Base-by-base conservation (phyloP, 2,888 invertebrate species). In the Xestia xanthographa region DNA sequence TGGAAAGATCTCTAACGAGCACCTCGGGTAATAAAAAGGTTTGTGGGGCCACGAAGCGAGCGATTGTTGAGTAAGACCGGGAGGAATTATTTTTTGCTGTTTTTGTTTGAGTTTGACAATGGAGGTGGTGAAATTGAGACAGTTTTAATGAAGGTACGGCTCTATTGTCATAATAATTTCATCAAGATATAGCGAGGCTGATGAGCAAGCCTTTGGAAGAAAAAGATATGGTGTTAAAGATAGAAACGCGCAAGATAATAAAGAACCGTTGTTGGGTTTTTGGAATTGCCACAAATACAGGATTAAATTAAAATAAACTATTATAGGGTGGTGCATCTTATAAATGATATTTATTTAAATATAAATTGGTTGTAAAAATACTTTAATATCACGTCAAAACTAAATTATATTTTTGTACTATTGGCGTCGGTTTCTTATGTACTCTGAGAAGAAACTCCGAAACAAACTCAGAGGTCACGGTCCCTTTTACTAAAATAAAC, bases 1-100 rank as follows among this genome's bases (percentile, higher is more conserved):
- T 91, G 91, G 90, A 89, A 85, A 91, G 91, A 92, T 91, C 91
- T 89, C 92, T 93, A 93, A 93, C 93, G 94, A 93, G 93, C 90
- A 78, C 75, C 82, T 72, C 77, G 85, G 83, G 79, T 85, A 84
- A 84, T 88, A 89, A 89, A 91, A 90, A 86, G 88, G 81, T 76
- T 81, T 69, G 74, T 81, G 83, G 67, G 80, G 86, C 88, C 83
- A 84, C 75, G 81, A 69, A 75, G 77, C 68, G 69, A 50, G 79
- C 76, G 88, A 80, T 83, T 82, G 80, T 78, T 81, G 78, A 78
- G 78, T 74, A 74, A 69, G 71, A 68, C 82, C 69, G 69, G 50
- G 71, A 66, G 63, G 66, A 48, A 63, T 70, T 74, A 74, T 78
- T 74, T 62, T 84, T 81, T 74, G 63, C 73, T 86, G 72, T 82